A percentile compares a stretch with the other conserved stretches of the same genome.
Evolutionary conservation across 35 echinoderm and acorn worm species (phyloP).

Genomic region (Nesometra sesokonis): DNA sequence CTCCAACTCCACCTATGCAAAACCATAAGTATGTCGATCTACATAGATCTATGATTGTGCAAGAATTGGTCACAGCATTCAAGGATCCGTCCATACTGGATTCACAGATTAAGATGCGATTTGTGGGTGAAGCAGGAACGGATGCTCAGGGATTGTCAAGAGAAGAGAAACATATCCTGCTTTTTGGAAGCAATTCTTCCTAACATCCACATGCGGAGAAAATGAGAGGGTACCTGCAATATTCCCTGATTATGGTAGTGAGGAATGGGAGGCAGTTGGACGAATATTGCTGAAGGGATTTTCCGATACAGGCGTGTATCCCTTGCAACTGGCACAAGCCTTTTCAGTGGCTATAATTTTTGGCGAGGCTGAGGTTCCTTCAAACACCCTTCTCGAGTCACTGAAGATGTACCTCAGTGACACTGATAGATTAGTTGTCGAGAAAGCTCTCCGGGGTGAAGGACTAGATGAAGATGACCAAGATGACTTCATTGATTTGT

Average conservation of each 20-base stretch:
- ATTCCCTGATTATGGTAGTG: constrained; percentile 1
- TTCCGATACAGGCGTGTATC: neutral
- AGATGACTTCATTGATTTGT: constrained; percentile 16
- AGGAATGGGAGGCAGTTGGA: constrained; percentile 21
- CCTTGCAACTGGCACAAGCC: neutral
- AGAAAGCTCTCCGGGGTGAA: constrained; percentile 3
- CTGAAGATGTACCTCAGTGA: constrained; percentile 3
- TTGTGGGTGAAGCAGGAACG: no score
- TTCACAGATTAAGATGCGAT: no score
- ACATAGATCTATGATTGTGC: no score
- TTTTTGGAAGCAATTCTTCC: constrained; percentile 33
- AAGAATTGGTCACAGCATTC: no score
- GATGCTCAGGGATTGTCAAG: no score
- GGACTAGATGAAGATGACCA: constrained; percentile 4
- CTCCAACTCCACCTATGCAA: no score
- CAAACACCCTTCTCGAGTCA: neutral
- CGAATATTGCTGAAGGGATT: neutral
- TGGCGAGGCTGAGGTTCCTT: neutral
- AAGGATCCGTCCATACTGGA: no score
- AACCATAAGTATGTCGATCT: no score
- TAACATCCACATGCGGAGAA: constrained; percentile 5
- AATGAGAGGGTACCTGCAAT: neutral
- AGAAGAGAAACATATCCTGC: constrained; percentile 14
- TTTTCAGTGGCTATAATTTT: neutral
- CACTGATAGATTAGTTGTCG: neutral